Percentiles rank a stretch among this genome's conserved stretches.
phyloP scores from a whole-genome alignment of 2,888 invertebrate genomes.

The Phanerotoma sp. region DNA sequence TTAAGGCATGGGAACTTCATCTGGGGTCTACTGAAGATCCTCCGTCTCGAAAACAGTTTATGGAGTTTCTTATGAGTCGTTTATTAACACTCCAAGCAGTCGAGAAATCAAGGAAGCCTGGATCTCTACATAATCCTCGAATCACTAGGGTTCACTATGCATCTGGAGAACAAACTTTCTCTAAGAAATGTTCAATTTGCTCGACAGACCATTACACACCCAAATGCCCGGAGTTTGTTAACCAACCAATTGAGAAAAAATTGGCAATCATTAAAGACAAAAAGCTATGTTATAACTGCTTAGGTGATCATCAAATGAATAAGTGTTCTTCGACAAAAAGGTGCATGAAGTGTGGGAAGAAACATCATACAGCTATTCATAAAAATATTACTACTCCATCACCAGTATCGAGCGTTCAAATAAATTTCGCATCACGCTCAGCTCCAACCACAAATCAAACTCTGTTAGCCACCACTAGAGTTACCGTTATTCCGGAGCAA shows the following conservation, averaged over 20 bases:
- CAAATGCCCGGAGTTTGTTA: background rate
- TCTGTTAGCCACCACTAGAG: background rate
- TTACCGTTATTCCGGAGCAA: background rate
- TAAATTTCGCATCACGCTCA: background rate
- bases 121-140: no score
- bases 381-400: no score
- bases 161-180: no score
- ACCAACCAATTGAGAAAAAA: background rate
- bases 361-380: slow-evolving; percentile 9
- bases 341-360: slow-evolving; percentile 7
- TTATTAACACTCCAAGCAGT: slow-evolving; percentile 22
- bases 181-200: background rate
- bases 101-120: slow-evolving; percentile 24
- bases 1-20: slow-evolving; percentile 23
- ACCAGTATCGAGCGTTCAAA: background rate
- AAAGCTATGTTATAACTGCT: background rate
- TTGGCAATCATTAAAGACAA: background rate
- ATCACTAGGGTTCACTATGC: no score
- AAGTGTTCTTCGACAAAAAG: background rate
- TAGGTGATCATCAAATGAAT: background rate
- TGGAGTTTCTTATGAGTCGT: slow-evolving; percentile 17
- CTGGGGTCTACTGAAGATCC: slow-evolving; percentile 1
- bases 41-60: slow-evolving; percentile 21
- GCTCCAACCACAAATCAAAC: background rate
- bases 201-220: background rate